Base-by-base conservation (phyloP, 2,797 vertebrate species). In the Sebastes itinus region DNA sequence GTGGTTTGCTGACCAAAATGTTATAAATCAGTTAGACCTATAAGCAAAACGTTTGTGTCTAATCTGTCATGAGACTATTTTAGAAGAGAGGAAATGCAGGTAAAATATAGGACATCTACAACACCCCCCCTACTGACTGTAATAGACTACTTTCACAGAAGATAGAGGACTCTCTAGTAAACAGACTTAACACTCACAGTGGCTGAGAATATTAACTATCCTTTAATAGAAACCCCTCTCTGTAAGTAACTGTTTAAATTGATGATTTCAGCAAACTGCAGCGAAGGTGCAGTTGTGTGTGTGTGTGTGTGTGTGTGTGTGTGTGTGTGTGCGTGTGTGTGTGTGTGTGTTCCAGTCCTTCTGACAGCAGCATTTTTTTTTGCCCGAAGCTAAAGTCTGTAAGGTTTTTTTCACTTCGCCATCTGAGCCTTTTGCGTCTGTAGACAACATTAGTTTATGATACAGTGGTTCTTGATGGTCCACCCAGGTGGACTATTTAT, bases 201-300 rank as follows among this genome's bases (percentile, higher is more conserved):
- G 72, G 59, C n/a, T 56, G 59, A 56, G 56, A 84, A 85, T 78
- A 85, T 82, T 80, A 79, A 84, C 72, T 30, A 18, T 68, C n/a
- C 64, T 80, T 71, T 85, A 88, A 88, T 82, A 72, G 56, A 78
- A 68, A 55, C 63, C 32, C 28, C 68, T 11, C 35, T 84, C 75
- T 81, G 80, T 59, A 77, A 64, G 73, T 80, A 82, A 77, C 62
- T 55, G 76, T 80, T 88, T 23, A 80, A 87, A 86, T 75, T 76
- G 87, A 90, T 88, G 78, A 84, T 71, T 84, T 80, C 73, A 78
- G 73, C 64, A 27, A 71, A 85, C 74, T 67, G 68, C 82, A 74
- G 85, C 75, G 68, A 66, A 81, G 49, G 78, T 75, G 72, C 14
- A 38, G 42, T 32, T 32, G 55, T 66, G 56, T 67, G 72, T 64